Evolutionary conservation across 2,113 vertebrate species (phyloP), one percentile per base, ranked within the genome.

Genomic region (Alligator sinensis): DNA sequence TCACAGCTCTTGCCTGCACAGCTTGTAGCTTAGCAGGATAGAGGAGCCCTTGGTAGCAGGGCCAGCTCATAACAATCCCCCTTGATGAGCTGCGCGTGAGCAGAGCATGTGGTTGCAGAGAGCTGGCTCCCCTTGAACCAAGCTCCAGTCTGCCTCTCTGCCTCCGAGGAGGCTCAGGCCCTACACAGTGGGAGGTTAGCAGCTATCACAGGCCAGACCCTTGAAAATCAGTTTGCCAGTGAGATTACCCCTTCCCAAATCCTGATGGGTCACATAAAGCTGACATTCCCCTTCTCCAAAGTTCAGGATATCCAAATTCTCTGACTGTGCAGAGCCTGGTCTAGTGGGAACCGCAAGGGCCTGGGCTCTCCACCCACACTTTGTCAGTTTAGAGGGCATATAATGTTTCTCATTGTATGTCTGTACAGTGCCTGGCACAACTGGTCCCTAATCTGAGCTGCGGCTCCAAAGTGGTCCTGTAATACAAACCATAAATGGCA

Each of bases 1-100:
- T 14, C 21, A 28, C 14, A 15, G 10, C 63, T 55, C 30, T 72
- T 17, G 60, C 85, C 13, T 82, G 47, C 21, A n/a, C 25, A 62
- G 62, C 82, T 82, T 30, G 28, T 78, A 24, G 47, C 0, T 0
- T 2, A 38, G 21, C 58, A 27, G 1, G 5, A 62, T 0, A 1
- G 34, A 80, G 85, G 19, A 74, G 59, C 27, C 70, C 74, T 72
- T 54, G 0, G 0, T 63, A 59, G 58, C 0, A 0, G 70, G 72
- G 60, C 25, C 27, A 38, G 54, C 9, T 6, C 70, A 70, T 5
- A 9, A 14, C 22, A 4, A 34, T 2, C 21, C 2, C 0, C 8
- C 10, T 72, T 34, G 63, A 34, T 38, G 21, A 74, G 28, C 63
- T 30, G 11, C 58, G 9, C 77, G 4, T 3, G 9, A 47, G 34